These are phyloP conservation scores for Augochlora pura DNA, from an alignment of 1,140 invertebrate species.

Conservation along the genomic window DNA sequence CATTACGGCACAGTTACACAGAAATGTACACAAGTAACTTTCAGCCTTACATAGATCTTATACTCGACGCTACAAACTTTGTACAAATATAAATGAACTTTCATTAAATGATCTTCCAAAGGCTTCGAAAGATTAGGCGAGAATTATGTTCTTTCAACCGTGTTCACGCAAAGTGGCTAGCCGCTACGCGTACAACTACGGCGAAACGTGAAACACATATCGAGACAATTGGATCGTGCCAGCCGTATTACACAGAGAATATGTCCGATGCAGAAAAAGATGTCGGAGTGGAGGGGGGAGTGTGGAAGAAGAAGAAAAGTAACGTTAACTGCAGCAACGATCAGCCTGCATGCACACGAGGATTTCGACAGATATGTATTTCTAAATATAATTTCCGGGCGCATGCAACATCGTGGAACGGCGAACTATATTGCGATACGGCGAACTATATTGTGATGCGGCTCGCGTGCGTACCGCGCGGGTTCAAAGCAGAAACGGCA, in stretches of 20 bases:
- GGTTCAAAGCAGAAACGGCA: constrained; percentile 27
- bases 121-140: too few species aligned
- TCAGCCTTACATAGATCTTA: too few species aligned
- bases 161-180: constrained; percentile 23
- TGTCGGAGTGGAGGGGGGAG: constrained; percentile 35
- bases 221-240: constrained; percentile 26
- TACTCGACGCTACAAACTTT: too few species aligned
- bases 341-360: constrained; percentile 42
- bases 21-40: too few species aligned
- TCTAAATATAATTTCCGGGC: constrained; percentile 59
- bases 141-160: constrained; percentile 17
- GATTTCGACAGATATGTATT: constrained; percentile 27
- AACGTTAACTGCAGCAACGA: constrained; percentile 18
- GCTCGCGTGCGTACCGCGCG: constrained; percentile 28
- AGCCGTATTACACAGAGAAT: constrained; percentile 19
- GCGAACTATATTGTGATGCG: constrained; percentile 13
- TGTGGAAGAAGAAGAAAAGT: constrained; percentile 28
- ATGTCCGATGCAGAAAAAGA: constrained; percentile 20
- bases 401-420: constrained; percentile 35
- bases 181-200: neutral
- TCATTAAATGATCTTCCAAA: too few species aligned
- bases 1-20: too few species aligned
- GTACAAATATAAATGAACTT: too few species aligned
- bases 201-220: constrained; percentile 9
- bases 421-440: constrained; percentile 19